A percentile compares a stretch with the other conserved stretches of the same genome.
Conservation (phyloP, 2,113 vertebrate species). For the Rhinogobius similis region DNA sequence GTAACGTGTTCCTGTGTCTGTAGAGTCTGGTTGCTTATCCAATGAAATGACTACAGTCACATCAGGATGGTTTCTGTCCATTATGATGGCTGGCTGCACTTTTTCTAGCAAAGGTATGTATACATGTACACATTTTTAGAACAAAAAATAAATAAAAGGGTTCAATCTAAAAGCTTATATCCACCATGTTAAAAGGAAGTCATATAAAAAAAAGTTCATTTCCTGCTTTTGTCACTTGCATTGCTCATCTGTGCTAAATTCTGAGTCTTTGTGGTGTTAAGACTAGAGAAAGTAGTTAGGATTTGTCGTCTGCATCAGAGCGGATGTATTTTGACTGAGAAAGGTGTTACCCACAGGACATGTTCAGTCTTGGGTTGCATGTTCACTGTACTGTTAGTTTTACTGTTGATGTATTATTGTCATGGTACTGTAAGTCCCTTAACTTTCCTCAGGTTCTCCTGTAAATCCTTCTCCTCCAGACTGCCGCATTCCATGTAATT, state of each 20-base stretch:
- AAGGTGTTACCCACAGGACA: neutral
- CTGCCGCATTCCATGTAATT: conserved; percentile 52
- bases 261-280: neutral
- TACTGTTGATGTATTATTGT: neutral
- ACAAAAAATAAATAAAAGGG: neutral
- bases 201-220: conserved; percentile 17
- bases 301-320: neutral
- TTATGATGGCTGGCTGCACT: conserved; percentile 36
- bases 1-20: neutral
- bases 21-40: conserved; percentile 36
- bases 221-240: conserved; percentile 39
- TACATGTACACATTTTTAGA: neutral
- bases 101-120: conserved; percentile 40
- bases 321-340: neutral
- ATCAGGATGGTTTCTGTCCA: conserved; percentile 39
- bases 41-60: conserved; percentile 54
- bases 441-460: conserved; percentile 41
- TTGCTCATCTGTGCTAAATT: neutral
- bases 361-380: neutral
- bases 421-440: neutral
- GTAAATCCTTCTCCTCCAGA: conserved; percentile 35
- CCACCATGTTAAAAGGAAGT: conserved; percentile 23
- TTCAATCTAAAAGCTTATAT: neutral
- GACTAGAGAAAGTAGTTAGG: conserved; percentile 33
- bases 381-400: neutral